Conservation (phyloP, 2,888 invertebrate species). For the Gnatocerus cornutus region DNA sequence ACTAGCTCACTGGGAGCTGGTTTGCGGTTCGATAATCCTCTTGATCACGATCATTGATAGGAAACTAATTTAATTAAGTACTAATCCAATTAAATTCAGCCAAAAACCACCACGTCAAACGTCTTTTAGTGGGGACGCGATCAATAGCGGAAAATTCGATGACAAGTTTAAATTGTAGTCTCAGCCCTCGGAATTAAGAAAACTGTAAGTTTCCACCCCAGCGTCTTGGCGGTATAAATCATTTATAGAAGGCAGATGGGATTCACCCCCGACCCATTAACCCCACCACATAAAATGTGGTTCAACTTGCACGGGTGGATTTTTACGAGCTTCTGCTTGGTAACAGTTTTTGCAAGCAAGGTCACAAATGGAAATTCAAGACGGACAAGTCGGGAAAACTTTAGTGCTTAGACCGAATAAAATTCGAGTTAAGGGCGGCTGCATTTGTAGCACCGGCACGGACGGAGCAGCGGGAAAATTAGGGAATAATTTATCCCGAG, state of each 20-base stretch:
- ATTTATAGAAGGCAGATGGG: slow-evolving; percentile 32
- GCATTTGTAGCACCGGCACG: background rate
- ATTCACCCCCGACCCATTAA: slow-evolving; percentile 30
- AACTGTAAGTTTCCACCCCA: background rate
- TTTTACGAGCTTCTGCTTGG: slow-evolving; percentile 37
- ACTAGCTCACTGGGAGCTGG: background rate
- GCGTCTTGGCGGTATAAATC: slow-evolving; percentile 15
- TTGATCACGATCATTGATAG: slow-evolving; percentile 34
- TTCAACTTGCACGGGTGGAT: slow-evolving; percentile 21
- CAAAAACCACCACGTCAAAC: slow-evolving; percentile 30
- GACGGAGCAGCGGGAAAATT: background rate
- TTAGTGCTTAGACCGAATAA: slow-evolving; percentile 11
- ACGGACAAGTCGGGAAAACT: slow-evolving; percentile 9
- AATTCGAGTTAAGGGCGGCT: slow-evolving; percentile 18
- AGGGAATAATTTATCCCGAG: slow-evolving; percentile 6
- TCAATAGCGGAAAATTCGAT: slow-evolving; percentile 30
- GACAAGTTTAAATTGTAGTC: slow-evolving; percentile 7
- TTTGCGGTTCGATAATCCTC: slow-evolving; percentile 24
- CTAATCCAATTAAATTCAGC: slow-evolving; percentile 32
- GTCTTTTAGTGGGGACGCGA: slow-evolving; percentile 4
- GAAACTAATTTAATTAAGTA: slow-evolving; percentile 35
- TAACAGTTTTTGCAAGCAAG: slow-evolving; percentile 37
- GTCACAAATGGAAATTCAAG: slow-evolving; percentile 35
- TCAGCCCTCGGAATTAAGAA: background rate
- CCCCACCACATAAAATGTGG: slow-evolving; percentile 37